Evolutionary conservation across 64 coral and sea anemone genomes (phyloP), one percentile per base, ranked within the genome.

Genomic region (Actinia equina): DNA sequence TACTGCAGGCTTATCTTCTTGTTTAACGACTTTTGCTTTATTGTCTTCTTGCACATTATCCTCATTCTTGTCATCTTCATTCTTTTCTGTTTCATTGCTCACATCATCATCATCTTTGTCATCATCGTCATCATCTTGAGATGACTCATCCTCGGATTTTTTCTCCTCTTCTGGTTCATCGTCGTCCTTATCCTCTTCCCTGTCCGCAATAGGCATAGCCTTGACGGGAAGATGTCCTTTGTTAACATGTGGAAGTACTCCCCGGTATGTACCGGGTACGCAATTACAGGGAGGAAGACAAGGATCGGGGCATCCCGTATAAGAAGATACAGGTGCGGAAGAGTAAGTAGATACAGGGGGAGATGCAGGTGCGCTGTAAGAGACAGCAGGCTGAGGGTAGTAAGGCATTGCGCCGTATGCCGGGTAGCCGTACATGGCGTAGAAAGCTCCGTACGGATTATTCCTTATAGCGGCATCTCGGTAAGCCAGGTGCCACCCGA

Each of bases 401-500:
- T 81, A 81, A 46, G 78, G 26, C 22, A 6, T 46, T 12, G 27
- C 77, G 16, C 62, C 62, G 20, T 65, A 65, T 84, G 79, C 55
- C 83, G 89, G 89, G 63, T 84, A 91, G 55, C 89, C 85, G 20
- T 83, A 84, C 43, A 85, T 85, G 53, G 79, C 84, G 15, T 76
- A 86, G 53, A 84, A 77, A 76, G 78, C 54, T 86, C 83, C 82
- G 83, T 84, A 91, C 42, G 84, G 70, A 11, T 74, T 45, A 44
- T 55, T 71, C 11, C 41, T 74, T 11, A 51, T 59, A 54, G 78
- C 78, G 6, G 88, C 84, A 41, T 95, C 89, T 71, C 86, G 88
- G 61, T 91, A 95, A 9, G 89, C 89, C 22, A 87, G 43, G 30
- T 94, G 77, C 92, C 92, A 94, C 19, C 88, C 92, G 19, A 94